Evolutionary conservation across 1,140 invertebrate species (phyloP), one percentile per base, ranked within the genome.

Genomic region (Mycetomoellerius zeteki): DNA sequence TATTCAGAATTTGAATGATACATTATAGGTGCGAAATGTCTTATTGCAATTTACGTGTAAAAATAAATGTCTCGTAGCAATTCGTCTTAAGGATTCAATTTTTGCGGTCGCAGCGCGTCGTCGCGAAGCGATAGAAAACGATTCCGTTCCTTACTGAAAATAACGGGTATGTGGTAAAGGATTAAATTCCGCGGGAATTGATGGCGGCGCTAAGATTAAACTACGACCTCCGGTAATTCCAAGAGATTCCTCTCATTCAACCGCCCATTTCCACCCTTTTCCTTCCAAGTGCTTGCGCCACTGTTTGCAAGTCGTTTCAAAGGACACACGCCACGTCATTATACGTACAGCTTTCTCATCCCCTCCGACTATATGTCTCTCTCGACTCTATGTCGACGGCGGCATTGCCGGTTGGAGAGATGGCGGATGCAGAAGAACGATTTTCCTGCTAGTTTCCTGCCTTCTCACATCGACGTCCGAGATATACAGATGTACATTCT

Each of bases 131-230:
- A 50, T 16, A 21, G 10, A 52, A 52, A 4, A 30, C 43, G 24
- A 30, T 37, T 4, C 16, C 52, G 43, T 69, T 50, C 2, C 47
- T 33, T 24, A 24, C 3, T 10, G n/a, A 72, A 82, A 86, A 37
- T 82, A 86, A 81, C 24, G 56, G 24, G 21, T 60, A 60, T 52
- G 67, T 56, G 37, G 16, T 33, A 56, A 54, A 58, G 67, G 73
- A 88, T 88, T 73, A 86, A 88, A 86, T 88, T 72, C 56, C 75
- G 21, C 82, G 58, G 54, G 47, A 88, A 88, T 88, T 86, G 50
- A 80, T 86, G 76, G 43, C 58, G 52, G 69, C 69, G 58, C 56
- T 47, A 69, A 71, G 87, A 88, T 88, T 88, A 86, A 77, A 73
- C 65, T 62, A 85, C 56, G 81, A 75, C 80, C 80, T 67, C 62